A percentile compares a stretch with the other conserved stretches of the same genome.
Conservation (phyloP, 1,140 invertebrate genomes). For the Penaeus chinensis region DNA sequence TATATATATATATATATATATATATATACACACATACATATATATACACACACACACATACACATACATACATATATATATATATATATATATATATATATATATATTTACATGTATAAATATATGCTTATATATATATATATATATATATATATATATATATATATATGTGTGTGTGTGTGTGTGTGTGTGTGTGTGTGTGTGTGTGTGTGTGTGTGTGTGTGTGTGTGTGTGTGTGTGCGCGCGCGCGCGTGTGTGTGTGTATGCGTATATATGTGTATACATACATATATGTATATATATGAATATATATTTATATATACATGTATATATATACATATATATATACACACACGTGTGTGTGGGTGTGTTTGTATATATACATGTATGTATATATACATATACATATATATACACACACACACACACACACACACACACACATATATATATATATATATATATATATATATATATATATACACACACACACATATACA, state of each 20-base stretch:
- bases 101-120: no score
- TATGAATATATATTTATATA: slow-evolving; percentile 6
- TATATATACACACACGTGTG: slow-evolving; percentile 12
- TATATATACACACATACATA: no score
- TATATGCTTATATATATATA: not conserved
- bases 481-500: no score
- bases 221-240: not conserved
- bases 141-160: not conserved
- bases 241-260: not conserved
- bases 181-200: slow-evolving; percentile 7
- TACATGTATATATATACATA: slow-evolving; percentile 9
- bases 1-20: no score
- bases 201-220: slow-evolving; percentile 1
- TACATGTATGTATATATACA: not conserved
- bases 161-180: not conserved
- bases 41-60: no score
- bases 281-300: not conserved
- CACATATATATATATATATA: not conserved
- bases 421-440: not conserved
- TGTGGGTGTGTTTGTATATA: slow-evolving; percentile 37
- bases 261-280: not conserved
- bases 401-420: not conserved
- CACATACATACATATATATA: no score
- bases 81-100: no score
- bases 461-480: no score